Evolutionary conservation across 2,888 invertebrate genomes (phyloP).

Genomic region (Hypomecis atomaria): DNA sequence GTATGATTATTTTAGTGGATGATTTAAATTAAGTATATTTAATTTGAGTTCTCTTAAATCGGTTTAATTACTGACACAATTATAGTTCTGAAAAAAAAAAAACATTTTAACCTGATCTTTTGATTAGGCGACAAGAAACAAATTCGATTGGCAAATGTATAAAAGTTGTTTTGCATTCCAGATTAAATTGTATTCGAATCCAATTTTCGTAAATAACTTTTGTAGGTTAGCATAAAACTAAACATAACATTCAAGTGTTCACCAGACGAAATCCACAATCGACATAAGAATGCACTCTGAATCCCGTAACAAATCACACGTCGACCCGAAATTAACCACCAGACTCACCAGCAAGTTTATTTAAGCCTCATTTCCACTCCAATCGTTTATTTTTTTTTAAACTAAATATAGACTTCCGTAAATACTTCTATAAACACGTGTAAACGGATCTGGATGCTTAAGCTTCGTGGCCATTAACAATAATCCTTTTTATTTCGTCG

Average conservation of each 20-base stretch:
- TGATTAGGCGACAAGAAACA: too few relatives aligned
- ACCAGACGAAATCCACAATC: constrained; percentile 46
- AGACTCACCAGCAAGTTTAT: constrained; percentile 56
- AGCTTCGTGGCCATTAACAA: constrained; percentile 66
- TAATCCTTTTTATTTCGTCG: constrained; percentile 72
- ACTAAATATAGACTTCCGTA: constrained; percentile 58
- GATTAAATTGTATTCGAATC: too few relatives aligned
- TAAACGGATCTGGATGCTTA: constrained; percentile 59
- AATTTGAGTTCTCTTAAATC: too few relatives aligned
- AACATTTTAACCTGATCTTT: too few relatives aligned
- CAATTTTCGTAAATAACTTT: too few relatives aligned
- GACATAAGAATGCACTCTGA: constrained; percentile 57
- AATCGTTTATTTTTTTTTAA: constrained; percentile 43
- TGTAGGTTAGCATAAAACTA: constrained; percentile 2
- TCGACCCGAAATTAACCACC: constrained; percentile 64
- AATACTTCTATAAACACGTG: constrained; percentile 67
- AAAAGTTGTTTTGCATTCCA: too few relatives aligned
- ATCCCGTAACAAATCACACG: constrained; percentile 62
- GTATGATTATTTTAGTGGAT: too few relatives aligned
- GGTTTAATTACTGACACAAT: too few relatives aligned
- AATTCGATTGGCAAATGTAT: too few relatives aligned
- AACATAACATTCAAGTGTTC: constrained; percentile 32
- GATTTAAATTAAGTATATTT: too few relatives aligned
- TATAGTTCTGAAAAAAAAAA: too few relatives aligned
- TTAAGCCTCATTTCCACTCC: constrained; percentile 51